Evolutionary conservation across 2,888 invertebrate species (phyloP), one percentile per base, ranked within the genome.

Genomic region (Rhyacophila evoluta): DNA sequence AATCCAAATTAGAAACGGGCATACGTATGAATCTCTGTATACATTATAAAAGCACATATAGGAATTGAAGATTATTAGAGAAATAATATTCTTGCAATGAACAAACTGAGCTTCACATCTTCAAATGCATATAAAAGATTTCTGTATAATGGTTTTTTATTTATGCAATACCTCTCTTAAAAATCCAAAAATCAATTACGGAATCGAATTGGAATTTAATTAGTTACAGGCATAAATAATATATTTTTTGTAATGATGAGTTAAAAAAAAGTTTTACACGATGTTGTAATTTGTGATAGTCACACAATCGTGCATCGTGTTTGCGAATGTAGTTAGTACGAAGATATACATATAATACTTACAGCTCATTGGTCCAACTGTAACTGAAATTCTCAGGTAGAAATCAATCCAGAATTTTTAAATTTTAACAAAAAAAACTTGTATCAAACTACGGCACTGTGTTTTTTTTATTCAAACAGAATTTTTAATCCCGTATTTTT

Each of bases 351-450:
- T 19, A 6, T 41, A 6, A 41, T 15, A 41, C 41, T 41, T 15
- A 41, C 41, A 41, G 41, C 41, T 41, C 41, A 41, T 41, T 41
- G 19, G 41, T 41, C 41, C 41, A 41, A 41, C 41, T 41, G 41
- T 41, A 15, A 41, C 41, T 41, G 41, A 41, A 41, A 15, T 41
- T 41, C 8, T 12, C 15, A 41, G 41, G 15, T 41, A 15, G 8
- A 19, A 15, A 8, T 15, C 15, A 15, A 41, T 41, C 41, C 41
- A 6, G 15, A 19, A 41, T 19, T 3, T 11, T 38, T 2, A 19
- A 19, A 8, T 15, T 19, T 1, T 4, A 41, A 41, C 41, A 19
- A 41, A 41, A 8, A 41, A 41, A 5, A 15, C 6, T 41, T 15
- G 12, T 15, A 41, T 15, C 1, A 41, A 41, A 12, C 41, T 15